phyloP scores from a whole-genome alignment of 2,113 vertebrate species.

The Rhinoderma darwinii region DNA sequence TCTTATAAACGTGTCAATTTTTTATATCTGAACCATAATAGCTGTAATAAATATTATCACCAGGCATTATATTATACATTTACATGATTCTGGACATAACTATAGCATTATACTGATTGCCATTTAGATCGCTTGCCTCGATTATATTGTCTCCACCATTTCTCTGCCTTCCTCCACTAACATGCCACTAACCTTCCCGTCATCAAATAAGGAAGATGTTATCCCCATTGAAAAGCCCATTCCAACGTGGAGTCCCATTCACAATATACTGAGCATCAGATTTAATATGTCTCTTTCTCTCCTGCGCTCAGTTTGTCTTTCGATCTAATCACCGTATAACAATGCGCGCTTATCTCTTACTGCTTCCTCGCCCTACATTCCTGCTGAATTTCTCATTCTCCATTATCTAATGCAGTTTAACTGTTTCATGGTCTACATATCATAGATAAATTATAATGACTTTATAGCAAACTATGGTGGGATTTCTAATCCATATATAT shows the following conservation, averaged over 20 bases:
- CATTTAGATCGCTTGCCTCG: not conserved
- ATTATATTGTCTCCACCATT: not conserved
- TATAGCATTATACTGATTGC: not conserved
- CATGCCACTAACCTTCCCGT: not conserved
- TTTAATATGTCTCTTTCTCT: slow-evolving; percentile 33
- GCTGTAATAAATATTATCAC: not conserved
- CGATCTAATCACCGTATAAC: slow-evolving; percentile 43
- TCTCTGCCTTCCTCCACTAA: not conserved
- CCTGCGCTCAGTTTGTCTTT: slow-evolving; percentile 24
- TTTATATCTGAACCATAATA: not conserved
- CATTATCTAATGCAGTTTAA: slow-evolving; percentile 39
- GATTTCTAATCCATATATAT: not conserved
- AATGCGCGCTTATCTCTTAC: slow-evolving; percentile 51
- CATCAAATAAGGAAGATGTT: slow-evolving; percentile 49
- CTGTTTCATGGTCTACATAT: not conserved
- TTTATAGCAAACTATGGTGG: not conserved
- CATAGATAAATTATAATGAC: not conserved
- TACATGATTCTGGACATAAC: not conserved
- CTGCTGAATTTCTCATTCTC: slow-evolving; percentile 23
- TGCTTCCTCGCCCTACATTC: slow-evolving; percentile 1
- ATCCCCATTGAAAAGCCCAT: slow-evolving; percentile 16
- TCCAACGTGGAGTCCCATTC: slow-evolving; percentile 22
- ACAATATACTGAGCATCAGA: not conserved
- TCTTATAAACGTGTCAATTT: not conserved
- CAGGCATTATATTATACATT: not conserved